Conservation (phyloP, 2,888 invertebrate species). For the Philhelius pedissequus region DNA sequence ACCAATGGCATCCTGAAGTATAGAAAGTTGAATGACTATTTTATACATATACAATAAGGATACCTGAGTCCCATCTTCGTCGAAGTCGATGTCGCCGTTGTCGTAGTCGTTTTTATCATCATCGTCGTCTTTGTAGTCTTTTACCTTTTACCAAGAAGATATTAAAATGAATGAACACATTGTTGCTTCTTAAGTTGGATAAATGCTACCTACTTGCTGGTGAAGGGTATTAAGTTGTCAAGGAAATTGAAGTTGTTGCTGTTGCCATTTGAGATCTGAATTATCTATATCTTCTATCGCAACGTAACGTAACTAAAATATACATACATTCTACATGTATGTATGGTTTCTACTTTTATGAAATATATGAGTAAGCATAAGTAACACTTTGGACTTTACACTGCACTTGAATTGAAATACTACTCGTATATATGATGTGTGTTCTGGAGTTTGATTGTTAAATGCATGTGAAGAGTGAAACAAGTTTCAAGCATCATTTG, state of each 20-base stretch:
- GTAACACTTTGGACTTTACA: background rate
- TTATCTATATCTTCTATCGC: background rate
- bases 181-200: slow-evolving; percentile 65
- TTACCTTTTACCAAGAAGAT: slow-evolving; percentile 14
- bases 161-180: slow-evolving; percentile 65
- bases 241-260: slow-evolving; percentile 61
- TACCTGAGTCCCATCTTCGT: background rate
- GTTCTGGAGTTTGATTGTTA: background rate
- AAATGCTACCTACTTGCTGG: slow-evolving; percentile 57
- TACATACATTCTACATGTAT: background rate
- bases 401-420: background rate
- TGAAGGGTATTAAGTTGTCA: slow-evolving; percentile 59
- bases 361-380: background rate
- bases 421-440: no score
- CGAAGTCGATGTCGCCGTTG: background rate
- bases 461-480: background rate
- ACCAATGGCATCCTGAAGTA: slow-evolving; percentile 66
- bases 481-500: background rate
- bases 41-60: slow-evolving; percentile 1
- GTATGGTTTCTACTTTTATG: no score
- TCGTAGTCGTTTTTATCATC: background rate
- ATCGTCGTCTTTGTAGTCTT: background rate
- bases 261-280: slow-evolving; percentile 20
- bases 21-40: slow-evolving; percentile 56
- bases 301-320: background rate